phyloP scores from a whole-genome alignment of 2,888 invertebrate species.

The Lasioglossum zephyrum region DNA sequence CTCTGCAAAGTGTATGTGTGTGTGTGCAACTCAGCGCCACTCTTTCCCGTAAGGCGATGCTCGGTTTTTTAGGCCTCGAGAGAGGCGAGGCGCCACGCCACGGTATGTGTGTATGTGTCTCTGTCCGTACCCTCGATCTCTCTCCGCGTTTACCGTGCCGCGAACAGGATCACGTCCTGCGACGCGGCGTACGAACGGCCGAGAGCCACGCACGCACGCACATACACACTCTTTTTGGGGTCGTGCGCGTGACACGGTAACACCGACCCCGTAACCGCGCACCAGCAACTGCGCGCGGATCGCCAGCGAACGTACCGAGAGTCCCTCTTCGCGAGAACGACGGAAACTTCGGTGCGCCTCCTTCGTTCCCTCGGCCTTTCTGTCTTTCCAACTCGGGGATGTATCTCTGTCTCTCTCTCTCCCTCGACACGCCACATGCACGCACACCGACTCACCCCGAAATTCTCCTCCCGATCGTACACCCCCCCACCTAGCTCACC shows the following conservation, averaged over 20 bases:
- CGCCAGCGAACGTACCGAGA: slow-evolving; percentile 64
- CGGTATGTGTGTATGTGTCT: background rate
- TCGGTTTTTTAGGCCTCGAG: background rate
- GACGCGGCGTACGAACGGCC: slow-evolving; percentile 29
- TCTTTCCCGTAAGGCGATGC: background rate
- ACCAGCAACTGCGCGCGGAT: slow-evolving; percentile 68
- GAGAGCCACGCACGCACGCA: slow-evolving; percentile 52
- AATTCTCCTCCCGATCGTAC: slow-evolving; percentile 36
- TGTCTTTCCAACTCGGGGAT: slow-evolving; percentile 50
- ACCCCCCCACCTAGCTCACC: background rate
- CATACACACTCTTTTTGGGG: slow-evolving; percentile 53
- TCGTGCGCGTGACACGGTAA: slow-evolving; percentile 64
- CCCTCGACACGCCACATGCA: slow-evolving; percentile 16
- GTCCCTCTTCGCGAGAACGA: slow-evolving; percentile 69
- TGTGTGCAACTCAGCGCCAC: slow-evolving; percentile 1
- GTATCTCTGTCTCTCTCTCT: slow-evolving; percentile 11
- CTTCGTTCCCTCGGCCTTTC: slow-evolving; percentile 53
- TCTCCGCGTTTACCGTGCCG: slow-evolving; percentile 34
- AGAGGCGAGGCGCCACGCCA: slow-evolving; percentile 4
- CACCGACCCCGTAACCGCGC: slow-evolving; percentile 68
- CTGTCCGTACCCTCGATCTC: background rate
- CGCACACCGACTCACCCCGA: slow-evolving; percentile 23
- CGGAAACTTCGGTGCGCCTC: slow-evolving; percentile 69
- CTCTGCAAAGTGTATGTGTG: background rate
- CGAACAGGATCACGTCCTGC: slow-evolving; percentile 14